Base-by-base conservation (phyloP, 2,888 invertebrate genomes). In the Hoplodrina ambigua region DNA sequence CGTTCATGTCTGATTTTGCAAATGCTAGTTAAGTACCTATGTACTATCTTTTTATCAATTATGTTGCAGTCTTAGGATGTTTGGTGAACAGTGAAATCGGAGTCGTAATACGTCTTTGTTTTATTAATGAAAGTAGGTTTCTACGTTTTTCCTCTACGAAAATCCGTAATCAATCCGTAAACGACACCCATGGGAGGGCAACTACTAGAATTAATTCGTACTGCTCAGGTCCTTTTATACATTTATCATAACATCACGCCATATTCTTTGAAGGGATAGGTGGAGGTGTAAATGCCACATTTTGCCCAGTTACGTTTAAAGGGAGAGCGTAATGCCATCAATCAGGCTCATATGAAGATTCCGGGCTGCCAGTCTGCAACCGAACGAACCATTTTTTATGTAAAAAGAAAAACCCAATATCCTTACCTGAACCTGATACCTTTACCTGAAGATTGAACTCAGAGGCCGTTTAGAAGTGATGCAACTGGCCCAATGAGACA, bases 151-250 rank as follows among this genome's bases (percentile, higher is more conserved):
- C 17, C 19, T 71, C 30, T 56, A 50, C 19, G 33, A 17, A 64
- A 46, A 56, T 64, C 15, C 13, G 56, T 52, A 64, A 72, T 71
- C 62, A 72, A 62, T 71, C 72, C 71, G 33, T 0, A 33, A 52
- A 71, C 19, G 72, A 71, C 56, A 46, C 71, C 72, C 50, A 37
- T 46, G 56, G 72, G 71, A 72, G 17, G 11, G 17, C 5, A 8
- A 19, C 4, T n/a, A 61, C 1, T n/a, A n/a, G n/a, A 50, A 5
- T 0, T 46, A 46, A 30, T 44, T 33, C 2, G 17, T 46, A 37
- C 3, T 15, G 3, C 4, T 13, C 13, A 4, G 11, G 7, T 0
- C 19, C 54, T 58, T 46, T n/a, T 7, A 15, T 10, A 44, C 11
- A 15, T 44, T 44, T 4, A 25, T 25, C 25, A 25, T 25, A 25